Percentiles rank a stretch among this genome's conserved stretches.
phyloP scores from a whole-genome alignment of 2,888 invertebrate species.

The Cistogaster globosa region DNA sequence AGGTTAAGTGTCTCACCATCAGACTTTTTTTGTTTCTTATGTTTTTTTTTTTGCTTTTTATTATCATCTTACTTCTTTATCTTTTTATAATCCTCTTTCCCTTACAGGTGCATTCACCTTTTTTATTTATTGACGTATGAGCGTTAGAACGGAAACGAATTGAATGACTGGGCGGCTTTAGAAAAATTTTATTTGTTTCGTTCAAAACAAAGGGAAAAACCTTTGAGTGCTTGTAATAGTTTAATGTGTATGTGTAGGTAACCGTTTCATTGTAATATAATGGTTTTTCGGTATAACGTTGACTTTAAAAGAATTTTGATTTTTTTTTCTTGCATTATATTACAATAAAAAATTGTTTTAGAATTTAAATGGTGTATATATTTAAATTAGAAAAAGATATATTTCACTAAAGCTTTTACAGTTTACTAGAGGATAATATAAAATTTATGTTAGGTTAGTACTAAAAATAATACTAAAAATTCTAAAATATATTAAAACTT shows the following conservation, averaged over 20 bases:
- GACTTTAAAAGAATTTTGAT: too few species aligned
- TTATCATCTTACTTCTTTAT: slow-evolving; percentile 24
- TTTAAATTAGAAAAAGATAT: too few species aligned
- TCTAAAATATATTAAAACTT: too few species aligned
- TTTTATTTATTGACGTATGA: slow-evolving; percentile 4
- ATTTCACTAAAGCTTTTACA: too few species aligned
- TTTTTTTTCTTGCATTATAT: too few species aligned
- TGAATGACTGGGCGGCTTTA: slow-evolving; percentile 40
- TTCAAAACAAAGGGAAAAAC: slow-evolving; percentile 43
- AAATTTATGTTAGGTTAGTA: too few species aligned
- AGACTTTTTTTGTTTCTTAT: slow-evolving; percentile 27
- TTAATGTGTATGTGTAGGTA: background rate
- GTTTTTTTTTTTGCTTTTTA: slow-evolving; percentile 2
- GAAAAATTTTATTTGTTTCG: slow-evolving; percentile 29
- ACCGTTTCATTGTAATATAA: slow-evolving; percentile 2
- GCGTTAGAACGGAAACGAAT: slow-evolving; percentile 47
- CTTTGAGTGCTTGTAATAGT: slow-evolving; percentile 13
- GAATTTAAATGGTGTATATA: too few species aligned
- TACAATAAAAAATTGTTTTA: too few species aligned
- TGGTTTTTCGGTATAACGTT: too few species aligned
- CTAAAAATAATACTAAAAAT: too few species aligned
- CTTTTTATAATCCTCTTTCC: slow-evolving; percentile 2
- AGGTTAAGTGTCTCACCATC: slow-evolving; percentile 58
- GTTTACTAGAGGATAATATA: too few species aligned
- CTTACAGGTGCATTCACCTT: slow-evolving; percentile 3